Percentiles rank a stretch among this genome's conserved stretches.
phyloP scores from a whole-genome alignment of 2,797 vertebrate genomes.

The Chelidonichthys spinosus region DNA sequence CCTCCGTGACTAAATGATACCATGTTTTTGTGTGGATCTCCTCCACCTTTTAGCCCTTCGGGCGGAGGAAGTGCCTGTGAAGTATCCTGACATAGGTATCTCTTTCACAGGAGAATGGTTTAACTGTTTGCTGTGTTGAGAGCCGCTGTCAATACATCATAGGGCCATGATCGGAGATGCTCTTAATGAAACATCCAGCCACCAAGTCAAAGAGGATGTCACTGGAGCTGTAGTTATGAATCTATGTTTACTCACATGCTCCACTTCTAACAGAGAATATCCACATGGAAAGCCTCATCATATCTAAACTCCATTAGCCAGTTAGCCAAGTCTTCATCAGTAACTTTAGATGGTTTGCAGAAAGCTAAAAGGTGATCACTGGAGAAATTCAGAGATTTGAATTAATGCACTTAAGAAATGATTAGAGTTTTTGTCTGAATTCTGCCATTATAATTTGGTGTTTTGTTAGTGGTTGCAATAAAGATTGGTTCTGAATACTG shows the following conservation, averaged over 20 bases:
- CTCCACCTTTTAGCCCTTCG: slow-evolving; percentile 36
- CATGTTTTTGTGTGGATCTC: slow-evolving; percentile 66
- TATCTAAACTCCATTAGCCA: not conserved
- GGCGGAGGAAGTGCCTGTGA: slow-evolving; percentile 68
- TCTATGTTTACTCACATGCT: not conserved
- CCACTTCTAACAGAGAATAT: no score
- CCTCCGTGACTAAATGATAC: slow-evolving; percentile 68
- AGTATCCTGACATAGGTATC: slow-evolving; percentile 54
- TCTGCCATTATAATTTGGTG: not conserved
- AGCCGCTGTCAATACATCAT: slow-evolving; percentile 45
- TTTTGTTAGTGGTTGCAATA: not conserved
- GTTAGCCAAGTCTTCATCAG: not conserved
- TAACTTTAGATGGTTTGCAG: not conserved
- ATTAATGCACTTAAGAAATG: no score
- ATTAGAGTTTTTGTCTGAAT: not conserved
- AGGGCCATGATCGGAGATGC: slow-evolving; percentile 22
- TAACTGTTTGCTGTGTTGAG: slow-evolving; percentile 39
- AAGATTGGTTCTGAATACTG: not conserved
- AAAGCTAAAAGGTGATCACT: not conserved
- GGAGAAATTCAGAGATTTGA: not conserved
- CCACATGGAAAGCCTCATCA: not conserved
- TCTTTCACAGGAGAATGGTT: slow-evolving; percentile 64
- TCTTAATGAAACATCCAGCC: slow-evolving; percentile 14
- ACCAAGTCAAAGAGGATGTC: slow-evolving; percentile 1
- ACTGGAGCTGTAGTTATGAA: not conserved